Evolutionary conservation across 2,797 vertebrate genomes (phyloP), one percentile per base, ranked within the genome.

Genomic region (Paratrypauchen microcephalus): DNA sequence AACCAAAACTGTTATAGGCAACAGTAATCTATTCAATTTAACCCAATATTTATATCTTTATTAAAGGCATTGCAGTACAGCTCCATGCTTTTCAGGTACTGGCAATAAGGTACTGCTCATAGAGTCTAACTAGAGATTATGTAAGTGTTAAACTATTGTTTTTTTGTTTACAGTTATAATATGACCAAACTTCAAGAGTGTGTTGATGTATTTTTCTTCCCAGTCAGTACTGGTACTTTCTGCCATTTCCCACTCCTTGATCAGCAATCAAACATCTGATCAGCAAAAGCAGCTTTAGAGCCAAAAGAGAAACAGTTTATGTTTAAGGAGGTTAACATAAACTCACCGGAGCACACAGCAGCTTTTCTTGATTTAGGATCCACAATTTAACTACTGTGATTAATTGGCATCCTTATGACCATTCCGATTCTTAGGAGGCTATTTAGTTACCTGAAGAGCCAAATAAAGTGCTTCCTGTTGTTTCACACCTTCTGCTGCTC

Each of bases 281-380:
- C 65, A 1, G 65, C 59, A 74, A 82, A 85, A 68, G 36, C 19
- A 55, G 58, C 65, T 79, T 71, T 39, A 30, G 72, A 76, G 71
- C 54, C 57, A 59, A 79, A 82, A 83, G 65, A 80, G 67, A 52
- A 83, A 74, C 69, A 62, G 69, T 73, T 83, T 69, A 75, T 74
- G 83, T 83, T 78, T 88, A 86, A 89, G 76, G 76, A 57, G 52
- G 72, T 74, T 76, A 80, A 80, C 88, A 83, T 82, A 83, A 86
- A 83, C 82, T 81, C 65, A 78, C 76, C 76, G 48, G 58, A 83
- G 83, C 68, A 47, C 73, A 73, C 66, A 79, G 78, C 82, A 78
- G 72, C 74, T 63, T 59, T 21, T 69, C 66, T 81, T 87, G 83
- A 90, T 90, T 87, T 83, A 89, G 70, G 69, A 80, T 54, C 60